Conservation (phyloP, 2,888 invertebrate species). For the Idaea biselata region DNA sequence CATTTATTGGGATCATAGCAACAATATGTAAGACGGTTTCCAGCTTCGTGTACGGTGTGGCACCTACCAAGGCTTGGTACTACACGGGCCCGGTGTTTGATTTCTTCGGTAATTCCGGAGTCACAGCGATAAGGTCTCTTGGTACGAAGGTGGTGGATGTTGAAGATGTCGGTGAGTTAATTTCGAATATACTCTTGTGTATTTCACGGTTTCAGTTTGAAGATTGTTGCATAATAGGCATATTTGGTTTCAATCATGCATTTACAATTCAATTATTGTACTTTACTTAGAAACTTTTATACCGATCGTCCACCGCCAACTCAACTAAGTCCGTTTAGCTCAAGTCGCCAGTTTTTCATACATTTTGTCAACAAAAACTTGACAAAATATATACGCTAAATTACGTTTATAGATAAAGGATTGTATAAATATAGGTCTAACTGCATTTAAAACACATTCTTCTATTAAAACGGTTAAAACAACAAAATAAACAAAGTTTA, state of each 20-base stretch:
- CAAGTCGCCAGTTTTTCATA: too few relatives aligned
- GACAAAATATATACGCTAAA: too few relatives aligned
- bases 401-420: too few relatives aligned
- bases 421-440: too few relatives aligned
- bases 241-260: too few relatives aligned
- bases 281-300: too few relatives aligned
- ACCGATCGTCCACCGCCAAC: too few relatives aligned
- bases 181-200: background rate
- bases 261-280: too few relatives aligned
- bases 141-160: constrained; percentile 78
- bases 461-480: background rate
- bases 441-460: background rate
- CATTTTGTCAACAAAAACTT: too few relatives aligned
- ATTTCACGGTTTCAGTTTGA: too few relatives aligned
- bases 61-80: constrained; percentile 63
- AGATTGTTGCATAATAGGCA: too few relatives aligned
- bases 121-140: constrained; percentile 77
- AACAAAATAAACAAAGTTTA: background rate
- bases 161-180: constrained; percentile 54
- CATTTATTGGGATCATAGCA: constrained; percentile 68
- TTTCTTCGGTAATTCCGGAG: constrained; percentile 76
- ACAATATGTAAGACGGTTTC: constrained; percentile 59
- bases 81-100: constrained; percentile 71
- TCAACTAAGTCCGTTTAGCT: too few relatives aligned
- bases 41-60: constrained; percentile 65